Conservation (phyloP, 2,888 invertebrate species). For the Catocala nupta region DNA sequence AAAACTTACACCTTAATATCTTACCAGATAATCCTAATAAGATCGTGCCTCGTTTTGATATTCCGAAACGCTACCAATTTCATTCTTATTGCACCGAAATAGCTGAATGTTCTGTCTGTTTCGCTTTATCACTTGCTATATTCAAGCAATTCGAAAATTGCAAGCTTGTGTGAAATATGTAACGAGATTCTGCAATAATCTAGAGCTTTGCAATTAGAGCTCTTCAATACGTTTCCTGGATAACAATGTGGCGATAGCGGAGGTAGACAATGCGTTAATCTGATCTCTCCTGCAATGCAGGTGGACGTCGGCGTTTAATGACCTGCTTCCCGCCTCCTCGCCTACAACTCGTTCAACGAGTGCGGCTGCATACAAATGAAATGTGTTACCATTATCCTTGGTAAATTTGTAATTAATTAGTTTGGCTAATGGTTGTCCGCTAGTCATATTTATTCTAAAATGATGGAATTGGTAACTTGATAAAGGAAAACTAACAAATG, state of each 20-base stretch:
- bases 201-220: conserved; percentile 30
- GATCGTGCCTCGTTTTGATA: neutral
- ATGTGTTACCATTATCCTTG: neutral
- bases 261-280: conserved; percentile 43
- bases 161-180: conserved; percentile 2
- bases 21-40: neutral
- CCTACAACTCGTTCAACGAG: conserved; percentile 35
- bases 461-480: too few species aligned
- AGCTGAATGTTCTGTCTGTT: neutral
- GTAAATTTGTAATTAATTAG: neutral
- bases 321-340: conserved; percentile 44
- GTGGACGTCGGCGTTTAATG: conserved; percentile 41
- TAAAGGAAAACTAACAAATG: too few species aligned
- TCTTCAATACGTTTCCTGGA: conserved; percentile 32
- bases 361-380: conserved; percentile 27
- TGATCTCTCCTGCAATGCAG: conserved; percentile 49
- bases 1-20: too few species aligned
- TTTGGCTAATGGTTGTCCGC: too few species aligned
- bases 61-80: neutral
- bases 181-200: conserved; percentile 11
- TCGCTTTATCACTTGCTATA: neutral
- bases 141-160: neutral
- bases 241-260: conserved; percentile 31
- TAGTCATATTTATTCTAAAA: too few species aligned
- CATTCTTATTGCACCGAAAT: neutral